Conservation (phyloP, 2,113 vertebrate genomes). For the Podiceps cristatus region DNA sequence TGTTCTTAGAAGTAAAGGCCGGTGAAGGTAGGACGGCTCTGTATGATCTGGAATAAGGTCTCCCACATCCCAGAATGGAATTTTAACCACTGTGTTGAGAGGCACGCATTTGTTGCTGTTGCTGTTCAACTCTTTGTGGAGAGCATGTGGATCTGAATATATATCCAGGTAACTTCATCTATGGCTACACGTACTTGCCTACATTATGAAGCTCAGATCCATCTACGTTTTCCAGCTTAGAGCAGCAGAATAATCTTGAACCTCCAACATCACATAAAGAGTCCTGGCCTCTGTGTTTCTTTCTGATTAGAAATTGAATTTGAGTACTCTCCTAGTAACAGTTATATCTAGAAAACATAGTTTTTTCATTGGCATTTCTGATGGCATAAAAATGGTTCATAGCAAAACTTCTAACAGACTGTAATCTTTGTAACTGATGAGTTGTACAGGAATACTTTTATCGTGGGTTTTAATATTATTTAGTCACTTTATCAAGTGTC, state of each 20-base stretch:
- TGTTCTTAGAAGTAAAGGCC: background rate
- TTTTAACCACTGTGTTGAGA: background rate
- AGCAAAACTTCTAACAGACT: background rate
- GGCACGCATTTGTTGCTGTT: background rate
- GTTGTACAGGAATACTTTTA: background rate
- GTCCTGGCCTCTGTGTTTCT: background rate
- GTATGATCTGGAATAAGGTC: background rate
- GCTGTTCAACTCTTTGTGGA: background rate
- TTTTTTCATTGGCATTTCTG: background rate
- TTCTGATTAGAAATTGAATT: background rate
- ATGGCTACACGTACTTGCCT: background rate
- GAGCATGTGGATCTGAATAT: background rate
- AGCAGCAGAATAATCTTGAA: background rate
- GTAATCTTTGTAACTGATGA: background rate
- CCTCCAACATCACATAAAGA: accelerated
- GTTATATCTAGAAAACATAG: background rate
- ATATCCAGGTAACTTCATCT: background rate
- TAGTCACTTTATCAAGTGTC: background rate
- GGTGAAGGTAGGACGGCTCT: background rate
- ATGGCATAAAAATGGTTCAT: background rate
- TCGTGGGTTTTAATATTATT: background rate
- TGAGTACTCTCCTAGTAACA: background rate
- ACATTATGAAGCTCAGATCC: background rate
- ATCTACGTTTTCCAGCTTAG: background rate
- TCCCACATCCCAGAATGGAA: background rate